phyloP scores from a whole-genome alignment of 2,113 vertebrate species.

The Nasalis larvatus region DNA sequence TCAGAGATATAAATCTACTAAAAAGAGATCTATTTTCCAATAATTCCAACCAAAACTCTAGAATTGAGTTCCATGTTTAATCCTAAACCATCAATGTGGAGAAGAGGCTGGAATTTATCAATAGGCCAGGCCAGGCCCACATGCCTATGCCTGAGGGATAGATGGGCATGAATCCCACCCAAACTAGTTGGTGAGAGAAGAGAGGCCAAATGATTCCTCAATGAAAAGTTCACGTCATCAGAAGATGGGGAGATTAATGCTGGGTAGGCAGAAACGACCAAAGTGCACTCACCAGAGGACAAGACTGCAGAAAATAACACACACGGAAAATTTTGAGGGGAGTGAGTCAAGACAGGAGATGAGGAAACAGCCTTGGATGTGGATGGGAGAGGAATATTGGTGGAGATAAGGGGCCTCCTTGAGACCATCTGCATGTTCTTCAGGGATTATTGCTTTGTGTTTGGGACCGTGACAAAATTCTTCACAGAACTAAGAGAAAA shows the following conservation, averaged over 20 bases:
- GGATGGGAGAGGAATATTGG: neutral
- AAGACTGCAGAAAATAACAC: neutral
- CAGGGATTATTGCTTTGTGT: neutral
- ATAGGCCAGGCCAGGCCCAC: neutral
- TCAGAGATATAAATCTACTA: neutral
- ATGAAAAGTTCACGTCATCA: neutral
- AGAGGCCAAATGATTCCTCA: neutral
- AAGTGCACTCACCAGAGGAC: neutral
- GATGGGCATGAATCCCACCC: neutral
- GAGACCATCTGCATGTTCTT: neutral
- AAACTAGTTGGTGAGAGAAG: neutral
- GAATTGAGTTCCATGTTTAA: neutral
- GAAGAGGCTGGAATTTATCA: neutral
- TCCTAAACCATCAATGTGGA: neutral
- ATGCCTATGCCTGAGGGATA: neutral
- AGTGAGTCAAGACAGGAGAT: neutral
- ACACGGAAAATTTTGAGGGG: neutral
- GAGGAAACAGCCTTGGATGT: neutral
- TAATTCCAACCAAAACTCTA: neutral
- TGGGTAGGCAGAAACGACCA: neutral
- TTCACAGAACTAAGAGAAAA: neutral
- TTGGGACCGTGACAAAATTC: neutral
- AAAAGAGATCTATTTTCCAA: neutral
- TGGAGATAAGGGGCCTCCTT: neutral
- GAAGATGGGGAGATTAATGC: neutral